Evolutionary conservation across 2,888 invertebrate species (phyloP).

Genomic region (Sinelater perroti): DNA sequence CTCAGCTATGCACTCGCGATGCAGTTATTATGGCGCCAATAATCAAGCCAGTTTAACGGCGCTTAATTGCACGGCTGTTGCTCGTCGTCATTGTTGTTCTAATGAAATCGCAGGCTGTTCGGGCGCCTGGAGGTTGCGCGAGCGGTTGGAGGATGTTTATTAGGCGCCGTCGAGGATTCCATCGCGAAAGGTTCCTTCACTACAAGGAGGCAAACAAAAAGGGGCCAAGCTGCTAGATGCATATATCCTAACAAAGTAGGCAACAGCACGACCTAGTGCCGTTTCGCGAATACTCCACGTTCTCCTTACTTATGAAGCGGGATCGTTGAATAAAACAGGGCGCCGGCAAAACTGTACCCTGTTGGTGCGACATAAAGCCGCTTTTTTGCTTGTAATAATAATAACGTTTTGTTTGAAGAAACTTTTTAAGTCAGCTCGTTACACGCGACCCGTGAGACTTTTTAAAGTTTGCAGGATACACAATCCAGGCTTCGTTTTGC

Average conservation of each 20-base stretch:
- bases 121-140: too few species aligned
- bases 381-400: constrained; percentile 39
- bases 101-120: constrained; percentile 30
- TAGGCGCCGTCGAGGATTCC: too few species aligned
- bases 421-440: constrained; percentile 49
- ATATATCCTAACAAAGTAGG: background rate
- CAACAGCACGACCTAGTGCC: background rate
- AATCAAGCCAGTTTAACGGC: constrained; percentile 52
- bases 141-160: too few species aligned
- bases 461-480: constrained; percentile 41
- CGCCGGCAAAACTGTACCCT: constrained; percentile 7
- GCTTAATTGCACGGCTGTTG: constrained; percentile 47
- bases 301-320: background rate
- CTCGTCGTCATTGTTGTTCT: constrained; percentile 15
- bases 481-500: constrained; percentile 37
- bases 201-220: too few species aligned
- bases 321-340: constrained; percentile 13
- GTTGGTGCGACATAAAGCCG: constrained; percentile 19
- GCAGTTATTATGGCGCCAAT: constrained; percentile 52
- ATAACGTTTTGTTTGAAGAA: constrained; percentile 42
- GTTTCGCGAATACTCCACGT: background rate
- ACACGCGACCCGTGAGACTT: constrained; percentile 45
- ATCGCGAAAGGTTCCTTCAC: too few species aligned
- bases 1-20: constrained; percentile 39
- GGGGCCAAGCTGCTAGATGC: too few species aligned